Conservation (phyloP, 2,797 vertebrate species). For the Chelmon rostratus region DNA sequence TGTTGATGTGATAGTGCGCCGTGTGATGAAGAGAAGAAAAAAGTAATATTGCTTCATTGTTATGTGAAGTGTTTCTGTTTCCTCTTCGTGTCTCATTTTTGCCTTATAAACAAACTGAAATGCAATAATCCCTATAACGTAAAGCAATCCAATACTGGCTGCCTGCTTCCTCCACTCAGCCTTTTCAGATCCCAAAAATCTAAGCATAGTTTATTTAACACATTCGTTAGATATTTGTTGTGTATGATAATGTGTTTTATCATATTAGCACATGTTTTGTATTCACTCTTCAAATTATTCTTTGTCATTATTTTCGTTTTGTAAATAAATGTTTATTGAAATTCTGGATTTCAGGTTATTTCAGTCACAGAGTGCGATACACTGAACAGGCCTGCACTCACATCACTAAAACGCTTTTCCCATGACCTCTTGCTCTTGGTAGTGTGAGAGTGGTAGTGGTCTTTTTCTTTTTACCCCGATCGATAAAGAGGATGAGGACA, state of each 20-base stretch:
- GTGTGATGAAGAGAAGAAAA: constrained; percentile 71
- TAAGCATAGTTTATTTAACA: constrained; percentile 80
- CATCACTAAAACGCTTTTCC: constrained; percentile 76
- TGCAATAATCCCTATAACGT: constrained; percentile 83
- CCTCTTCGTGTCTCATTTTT: constrained; percentile 73
- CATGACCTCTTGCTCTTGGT: constrained; percentile 70
- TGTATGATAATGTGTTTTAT: constrained; percentile 90
- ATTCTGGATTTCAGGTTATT: constrained; percentile 44
- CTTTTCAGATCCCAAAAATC: constrained; percentile 57
- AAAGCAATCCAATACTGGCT: constrained; percentile 73
- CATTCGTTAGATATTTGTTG: constrained; percentile 77
- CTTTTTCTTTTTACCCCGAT: constrained; percentile 14
- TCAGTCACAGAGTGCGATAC: constrained; percentile 1
- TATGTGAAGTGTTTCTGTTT: constrained; percentile 76
- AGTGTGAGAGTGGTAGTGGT: constrained; percentile 14
- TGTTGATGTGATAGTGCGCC: constrained; percentile 71
- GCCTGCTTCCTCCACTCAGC: constrained; percentile 65
- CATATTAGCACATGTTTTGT: constrained; percentile 91
- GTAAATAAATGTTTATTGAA: constrained; percentile 94
- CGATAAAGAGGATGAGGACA: constrained; percentile 56
- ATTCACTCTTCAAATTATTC: constrained; percentile 86
- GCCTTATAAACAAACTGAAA: constrained; percentile 84
- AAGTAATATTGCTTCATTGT: constrained; percentile 71
- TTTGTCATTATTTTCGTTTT: constrained; percentile 89
- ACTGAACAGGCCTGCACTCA: constrained; percentile 22